Percentiles rank a stretch among this genome's conserved stretches.
Conservation (phyloP, 2,888 invertebrate species). For the Phrixothrix hirtus region DNA sequence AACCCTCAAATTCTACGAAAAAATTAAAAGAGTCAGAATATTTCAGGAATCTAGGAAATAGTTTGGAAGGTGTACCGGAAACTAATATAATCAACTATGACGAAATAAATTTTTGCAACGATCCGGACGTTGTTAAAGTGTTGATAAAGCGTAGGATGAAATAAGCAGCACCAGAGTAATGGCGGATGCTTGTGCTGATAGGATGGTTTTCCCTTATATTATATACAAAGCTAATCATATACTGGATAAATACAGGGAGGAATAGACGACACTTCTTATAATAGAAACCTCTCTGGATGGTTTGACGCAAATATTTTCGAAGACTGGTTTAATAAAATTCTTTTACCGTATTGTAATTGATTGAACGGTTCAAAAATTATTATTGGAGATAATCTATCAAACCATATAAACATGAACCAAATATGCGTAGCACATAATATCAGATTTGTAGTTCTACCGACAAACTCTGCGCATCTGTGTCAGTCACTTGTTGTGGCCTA, state of each 20-base stretch:
- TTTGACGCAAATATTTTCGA: too few species aligned
- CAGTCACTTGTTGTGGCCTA: not conserved
- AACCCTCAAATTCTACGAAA: not conserved
- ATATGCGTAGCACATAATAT: not conserved
- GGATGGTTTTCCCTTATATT: too few species aligned
- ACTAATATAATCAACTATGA: conserved; percentile 6
- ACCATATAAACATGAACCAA: not conserved
- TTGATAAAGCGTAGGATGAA: not conserved
- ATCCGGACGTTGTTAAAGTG: not conserved
- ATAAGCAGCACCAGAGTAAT: too few species aligned
- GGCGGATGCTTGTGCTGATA: too few species aligned
- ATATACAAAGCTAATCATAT: too few species aligned
- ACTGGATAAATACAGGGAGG: too few species aligned
- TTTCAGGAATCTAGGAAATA: not conserved
- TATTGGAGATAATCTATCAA: not conserved
- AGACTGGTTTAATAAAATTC: too few species aligned
- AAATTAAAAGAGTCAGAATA: not conserved
- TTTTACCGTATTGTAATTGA: too few species aligned
- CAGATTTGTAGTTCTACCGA: not conserved
- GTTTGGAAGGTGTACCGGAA: not conserved
- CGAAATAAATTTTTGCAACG: not conserved
- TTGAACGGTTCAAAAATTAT: not conserved
- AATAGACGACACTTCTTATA: too few species aligned
- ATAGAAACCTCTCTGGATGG: too few species aligned
- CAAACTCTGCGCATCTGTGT: not conserved